These are phyloP conservation scores for Picathartes gymnocephalus DNA, from an alignment of 2,113 vertebrate species.

Conservation along the genomic window DNA sequence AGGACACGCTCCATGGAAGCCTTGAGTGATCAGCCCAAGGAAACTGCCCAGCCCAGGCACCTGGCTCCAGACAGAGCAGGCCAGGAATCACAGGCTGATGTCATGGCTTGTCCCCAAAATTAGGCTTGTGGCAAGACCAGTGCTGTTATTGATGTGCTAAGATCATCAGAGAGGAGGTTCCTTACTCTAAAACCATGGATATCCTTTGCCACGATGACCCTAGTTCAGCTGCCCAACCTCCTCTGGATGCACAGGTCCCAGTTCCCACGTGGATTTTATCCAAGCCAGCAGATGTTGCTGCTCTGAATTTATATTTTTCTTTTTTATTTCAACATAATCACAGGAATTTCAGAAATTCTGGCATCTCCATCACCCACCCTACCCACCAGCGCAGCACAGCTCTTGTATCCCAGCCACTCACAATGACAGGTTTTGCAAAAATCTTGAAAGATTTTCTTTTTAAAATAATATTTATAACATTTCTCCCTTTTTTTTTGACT, in stretches of 20 bases:
- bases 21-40: fast-evolving
- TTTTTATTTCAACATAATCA: background rate
- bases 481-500: background rate
- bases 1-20: fast-evolving
- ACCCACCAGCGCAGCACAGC: background rate
- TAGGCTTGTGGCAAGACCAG: background rate
- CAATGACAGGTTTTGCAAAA: background rate
- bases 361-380: background rate
- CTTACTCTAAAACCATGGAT: background rate
- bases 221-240: background rate
- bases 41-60: background rate
- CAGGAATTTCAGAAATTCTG: background rate
- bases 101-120: background rate
- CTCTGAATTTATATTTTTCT: background rate
- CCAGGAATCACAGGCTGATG: fast-evolving
- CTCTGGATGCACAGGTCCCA: background rate
- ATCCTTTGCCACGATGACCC: fast-evolving
- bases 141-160: fast-evolving
- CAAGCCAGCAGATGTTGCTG: background rate
- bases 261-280: background rate
- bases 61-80: background rate
- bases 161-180: background rate
- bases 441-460: background rate
- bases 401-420: background rate
- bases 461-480: background rate